Percentiles rank a stretch among this genome's conserved stretches.
These are phyloP conservation scores for Limnephilus lunatus DNA, from an alignment of 2,888 invertebrate genomes.

Conservation along the genomic window DNA sequence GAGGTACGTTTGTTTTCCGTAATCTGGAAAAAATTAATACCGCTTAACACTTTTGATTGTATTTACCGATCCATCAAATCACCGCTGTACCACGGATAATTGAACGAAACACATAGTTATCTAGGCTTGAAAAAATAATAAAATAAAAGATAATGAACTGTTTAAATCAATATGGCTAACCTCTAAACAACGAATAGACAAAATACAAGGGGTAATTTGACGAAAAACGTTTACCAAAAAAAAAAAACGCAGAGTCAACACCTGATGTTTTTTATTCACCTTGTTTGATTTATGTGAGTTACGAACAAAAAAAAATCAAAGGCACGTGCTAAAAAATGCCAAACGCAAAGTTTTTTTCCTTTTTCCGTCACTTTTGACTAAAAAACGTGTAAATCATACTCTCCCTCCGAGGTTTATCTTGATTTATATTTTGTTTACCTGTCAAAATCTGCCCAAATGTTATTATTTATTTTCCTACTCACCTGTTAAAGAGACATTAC, in stretches of 20 bases:
- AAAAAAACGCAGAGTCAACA: neutral
- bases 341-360: neutral
- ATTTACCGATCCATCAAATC: too few species aligned
- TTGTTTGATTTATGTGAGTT: neutral
- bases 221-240: too few species aligned
- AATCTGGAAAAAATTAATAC: too few species aligned
- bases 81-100: too few species aligned
- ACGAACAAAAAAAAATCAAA: neutral
- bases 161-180: neutral
- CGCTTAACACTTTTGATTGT: too few species aligned
- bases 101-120: too few species aligned
- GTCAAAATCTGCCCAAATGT: neutral
- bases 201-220: too few species aligned
- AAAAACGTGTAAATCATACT: neutral
- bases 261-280: neutral
- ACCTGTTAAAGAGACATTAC: neutral
- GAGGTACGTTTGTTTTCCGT: too few species aligned
- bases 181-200: neutral
- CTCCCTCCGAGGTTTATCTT: neutral
- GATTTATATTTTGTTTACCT: neutral
- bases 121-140: too few species aligned
- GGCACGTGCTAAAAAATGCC: neutral
- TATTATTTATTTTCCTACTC: neutral
- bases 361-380: neutral
- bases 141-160: neutral